phyloP scores from a whole-genome alignment of 2,888 invertebrate species.

The Punctoribates punctum region DNA sequence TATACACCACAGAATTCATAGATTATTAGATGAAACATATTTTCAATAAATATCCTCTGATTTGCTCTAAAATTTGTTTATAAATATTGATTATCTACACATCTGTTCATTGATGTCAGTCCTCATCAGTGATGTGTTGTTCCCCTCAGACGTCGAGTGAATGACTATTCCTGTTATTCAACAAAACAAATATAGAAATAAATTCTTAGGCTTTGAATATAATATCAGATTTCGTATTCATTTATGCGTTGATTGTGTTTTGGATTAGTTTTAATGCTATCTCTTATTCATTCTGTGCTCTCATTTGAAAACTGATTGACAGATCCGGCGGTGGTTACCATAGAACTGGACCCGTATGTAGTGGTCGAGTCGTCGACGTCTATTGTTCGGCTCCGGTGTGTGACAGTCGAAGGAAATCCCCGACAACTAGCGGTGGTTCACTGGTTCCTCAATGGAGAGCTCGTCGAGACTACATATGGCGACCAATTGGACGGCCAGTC shows the following conservation, averaged over 20 bases:
- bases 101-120: no score
- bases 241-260: neutral
- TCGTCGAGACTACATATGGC: constrained; percentile 40
- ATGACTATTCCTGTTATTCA: no score
- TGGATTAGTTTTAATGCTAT: neutral
- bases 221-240: neutral
- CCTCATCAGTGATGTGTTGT: no score
- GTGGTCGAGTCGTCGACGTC: constrained; percentile 72
- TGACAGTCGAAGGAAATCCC: constrained; percentile 75
- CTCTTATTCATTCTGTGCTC: neutral
- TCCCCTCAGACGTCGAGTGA: no score
- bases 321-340: constrained; percentile 49
- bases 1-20: no score
- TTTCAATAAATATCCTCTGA: no score
- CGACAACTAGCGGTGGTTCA: constrained; percentile 66
- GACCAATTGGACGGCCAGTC: neutral
- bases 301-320: neutral
- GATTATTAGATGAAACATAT: no score
- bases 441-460: constrained; percentile 78
- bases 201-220: neutral
- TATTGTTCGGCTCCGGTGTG: constrained; percentile 77
- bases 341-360: constrained; percentile 68
- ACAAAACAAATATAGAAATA: neutral
- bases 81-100: no score
- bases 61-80: no score